A percentile compares a stretch with the other conserved stretches of the same genome.
Conservation (phyloP, 2,888 invertebrate genomes). For the Mayetiola destructor region DNA sequence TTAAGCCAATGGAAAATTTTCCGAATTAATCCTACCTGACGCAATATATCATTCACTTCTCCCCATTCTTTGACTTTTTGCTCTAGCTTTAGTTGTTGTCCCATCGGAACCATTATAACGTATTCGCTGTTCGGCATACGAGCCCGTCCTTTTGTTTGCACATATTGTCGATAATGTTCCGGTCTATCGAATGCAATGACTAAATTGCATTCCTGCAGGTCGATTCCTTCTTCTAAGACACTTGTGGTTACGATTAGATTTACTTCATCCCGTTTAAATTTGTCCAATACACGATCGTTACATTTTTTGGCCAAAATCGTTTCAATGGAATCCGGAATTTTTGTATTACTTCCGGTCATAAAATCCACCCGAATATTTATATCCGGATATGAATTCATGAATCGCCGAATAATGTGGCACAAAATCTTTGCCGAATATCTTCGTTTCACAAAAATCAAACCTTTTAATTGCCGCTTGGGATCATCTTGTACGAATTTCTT, state of each 20-base stretch:
- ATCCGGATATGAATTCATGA: constrained; percentile 35
- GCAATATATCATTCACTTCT: constrained; percentile 41
- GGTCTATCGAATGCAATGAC: constrained; percentile 62
- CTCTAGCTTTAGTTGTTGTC: constrained; percentile 25
- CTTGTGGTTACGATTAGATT: constrained; percentile 61
- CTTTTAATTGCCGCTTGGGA: constrained; percentile 25
- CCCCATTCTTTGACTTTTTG: constrained; percentile 36
- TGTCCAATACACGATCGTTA: constrained; percentile 31
- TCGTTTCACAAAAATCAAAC: constrained; percentile 30
- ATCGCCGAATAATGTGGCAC: constrained; percentile 47
- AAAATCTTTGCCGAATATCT: constrained; percentile 62
- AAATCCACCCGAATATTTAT: constrained; percentile 52
- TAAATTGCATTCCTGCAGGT: constrained; percentile 66
- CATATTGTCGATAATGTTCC: constrained; percentile 61
- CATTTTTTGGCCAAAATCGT: constrained; percentile 26
- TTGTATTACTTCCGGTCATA: constrained; percentile 44
- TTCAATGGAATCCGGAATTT: constrained; percentile 24
- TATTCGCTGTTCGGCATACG: constrained; percentile 47
- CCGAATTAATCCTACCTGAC: constrained; percentile 28
- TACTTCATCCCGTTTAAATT: constrained; percentile 42
- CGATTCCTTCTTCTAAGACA: constrained; percentile 82
- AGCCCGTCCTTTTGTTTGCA: constrained; percentile 82
- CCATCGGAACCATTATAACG: constrained; percentile 38
- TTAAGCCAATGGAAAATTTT: constrained; percentile 15
- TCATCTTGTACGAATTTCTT: constrained; percentile 24